These are phyloP conservation scores for Drosophila lacertosa DNA, from an alignment of 1,140 invertebrate genomes.

Conservation along the genomic window DNA sequence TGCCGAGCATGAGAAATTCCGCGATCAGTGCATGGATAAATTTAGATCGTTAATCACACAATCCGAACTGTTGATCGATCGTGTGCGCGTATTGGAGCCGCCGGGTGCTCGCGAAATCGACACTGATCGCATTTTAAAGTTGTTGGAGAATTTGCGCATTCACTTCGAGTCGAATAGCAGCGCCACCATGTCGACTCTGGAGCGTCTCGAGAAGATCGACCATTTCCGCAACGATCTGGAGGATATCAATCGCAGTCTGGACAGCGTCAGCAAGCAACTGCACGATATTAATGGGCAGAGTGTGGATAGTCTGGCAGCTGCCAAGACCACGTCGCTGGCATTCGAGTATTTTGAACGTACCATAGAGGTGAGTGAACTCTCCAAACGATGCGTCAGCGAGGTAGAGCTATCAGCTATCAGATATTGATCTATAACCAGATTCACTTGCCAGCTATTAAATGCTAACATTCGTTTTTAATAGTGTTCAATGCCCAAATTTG, in stretches of 20 bases:
- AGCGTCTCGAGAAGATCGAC: conserved; percentile 87
- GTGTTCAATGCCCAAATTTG: conserved; percentile 79
- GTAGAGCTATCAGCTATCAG: neutral
- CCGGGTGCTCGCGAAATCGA: conserved; percentile 88
- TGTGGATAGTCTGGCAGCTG: conserved; percentile 89
- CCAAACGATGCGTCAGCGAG: neutral
- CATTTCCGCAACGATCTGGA: conserved; percentile 87
- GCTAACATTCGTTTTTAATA: conserved; percentile 62
- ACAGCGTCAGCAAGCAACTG: conserved; percentile 88
- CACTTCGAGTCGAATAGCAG: conserved; percentile 82
- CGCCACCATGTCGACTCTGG: conserved; percentile 88
- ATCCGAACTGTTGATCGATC: conserved; percentile 81
- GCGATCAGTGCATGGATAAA: conserved; percentile 82
- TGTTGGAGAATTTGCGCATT: conserved; percentile 85
- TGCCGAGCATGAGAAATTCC: conserved; percentile 82
- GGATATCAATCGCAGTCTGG: conserved; percentile 89
- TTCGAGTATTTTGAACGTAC: conserved; percentile 93
- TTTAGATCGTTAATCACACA: conserved; percentile 84
- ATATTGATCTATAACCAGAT: neutral
- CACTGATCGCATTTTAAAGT: conserved; percentile 88
- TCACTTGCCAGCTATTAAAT: conserved; percentile 15
- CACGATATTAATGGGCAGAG: conserved; percentile 87
- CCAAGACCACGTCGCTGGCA: conserved; percentile 88
- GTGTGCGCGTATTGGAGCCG: conserved; percentile 87
- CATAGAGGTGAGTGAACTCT: conserved; percentile 87